These are phyloP conservation scores for Paedocypris sp. DNA, from an alignment of 2,113 vertebrate species.

Conservation along the genomic window DNA sequence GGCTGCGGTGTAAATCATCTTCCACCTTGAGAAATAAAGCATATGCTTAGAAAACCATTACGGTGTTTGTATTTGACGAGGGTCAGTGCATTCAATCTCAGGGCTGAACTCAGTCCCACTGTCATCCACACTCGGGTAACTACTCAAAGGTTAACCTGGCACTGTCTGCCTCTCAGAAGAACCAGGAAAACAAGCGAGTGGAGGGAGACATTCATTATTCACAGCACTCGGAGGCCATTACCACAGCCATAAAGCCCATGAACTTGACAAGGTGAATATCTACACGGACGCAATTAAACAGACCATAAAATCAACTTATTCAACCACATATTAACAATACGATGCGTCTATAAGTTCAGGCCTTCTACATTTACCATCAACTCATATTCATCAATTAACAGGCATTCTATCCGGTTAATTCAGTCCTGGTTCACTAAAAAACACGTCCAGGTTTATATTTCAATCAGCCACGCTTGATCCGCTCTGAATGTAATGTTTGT, in stretches of 20 bases:
- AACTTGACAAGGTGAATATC: slow-evolving; percentile 60
- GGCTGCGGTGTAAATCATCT: neutral
- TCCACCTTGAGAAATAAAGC: slow-evolving; percentile 20
- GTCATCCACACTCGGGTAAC: slow-evolving; percentile 28
- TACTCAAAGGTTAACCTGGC: slow-evolving; percentile 24
- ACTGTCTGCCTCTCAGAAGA: slow-evolving; percentile 11
- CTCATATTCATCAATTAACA: slow-evolving; percentile 1
- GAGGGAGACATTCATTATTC: slow-evolving; percentile 28
- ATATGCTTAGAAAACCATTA: slow-evolving; percentile 38
- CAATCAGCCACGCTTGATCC: slow-evolving; percentile 1
- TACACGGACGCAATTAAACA: slow-evolving; percentile 49
- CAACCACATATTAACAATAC: slow-evolving; percentile 48
- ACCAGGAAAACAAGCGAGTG: neutral
- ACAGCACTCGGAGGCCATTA: slow-evolving; percentile 52
- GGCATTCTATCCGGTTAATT: neutral
- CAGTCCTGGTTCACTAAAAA: neutral
- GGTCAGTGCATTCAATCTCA: slow-evolving; percentile 39
- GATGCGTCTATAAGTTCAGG: slow-evolving; percentile 45
- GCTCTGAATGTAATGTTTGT: neutral
- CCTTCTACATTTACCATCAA: slow-evolving; percentile 43
- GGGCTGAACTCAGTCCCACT: slow-evolving; percentile 34
- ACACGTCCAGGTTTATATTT: neutral
- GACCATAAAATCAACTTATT: slow-evolving; percentile 52
- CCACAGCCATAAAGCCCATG: slow-evolving; percentile 50
- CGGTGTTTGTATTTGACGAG: slow-evolving; percentile 31